Conservation (phyloP, 2,888 invertebrate genomes). For the Drosophila villosipedis region DNA sequence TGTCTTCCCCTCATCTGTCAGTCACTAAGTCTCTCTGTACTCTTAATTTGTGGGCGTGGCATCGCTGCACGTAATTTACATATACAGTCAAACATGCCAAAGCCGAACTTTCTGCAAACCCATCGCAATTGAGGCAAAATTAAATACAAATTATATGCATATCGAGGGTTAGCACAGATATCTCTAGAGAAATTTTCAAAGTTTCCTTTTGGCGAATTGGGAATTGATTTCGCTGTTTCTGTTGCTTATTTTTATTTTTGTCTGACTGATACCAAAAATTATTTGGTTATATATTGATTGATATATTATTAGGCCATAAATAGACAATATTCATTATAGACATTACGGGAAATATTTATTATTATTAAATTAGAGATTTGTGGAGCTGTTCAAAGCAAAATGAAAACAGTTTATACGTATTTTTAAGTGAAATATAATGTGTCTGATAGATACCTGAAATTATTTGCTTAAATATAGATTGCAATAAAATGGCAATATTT, state of each 20-base stretch:
- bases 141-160: not conserved
- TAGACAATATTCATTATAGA: not conserved
- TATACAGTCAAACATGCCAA: not conserved
- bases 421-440: not conserved
- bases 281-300: not conserved
- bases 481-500: not conserved
- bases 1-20: not conserved
- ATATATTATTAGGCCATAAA: not conserved
- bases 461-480: not conserved
- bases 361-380: not conserved
- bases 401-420: not conserved
- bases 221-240: not conserved
- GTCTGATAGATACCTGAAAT: not conserved
- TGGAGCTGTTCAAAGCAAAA: not conserved
- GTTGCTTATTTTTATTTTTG: not conserved
- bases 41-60: conserved; percentile 25
- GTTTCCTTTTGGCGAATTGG: not conserved
- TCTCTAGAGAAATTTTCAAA: not conserved
- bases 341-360: not conserved
- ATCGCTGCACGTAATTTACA: conserved; percentile 39
- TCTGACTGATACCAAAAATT: not conserved
- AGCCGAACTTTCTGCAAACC: too few relatives aligned
- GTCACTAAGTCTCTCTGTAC: not conserved
- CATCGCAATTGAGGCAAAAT: not conserved
- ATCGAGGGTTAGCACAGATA: not conserved